Evolutionary conservation across 2,888 invertebrate species (phyloP).

Genomic region (Eremobia ochroleuca): DNA sequence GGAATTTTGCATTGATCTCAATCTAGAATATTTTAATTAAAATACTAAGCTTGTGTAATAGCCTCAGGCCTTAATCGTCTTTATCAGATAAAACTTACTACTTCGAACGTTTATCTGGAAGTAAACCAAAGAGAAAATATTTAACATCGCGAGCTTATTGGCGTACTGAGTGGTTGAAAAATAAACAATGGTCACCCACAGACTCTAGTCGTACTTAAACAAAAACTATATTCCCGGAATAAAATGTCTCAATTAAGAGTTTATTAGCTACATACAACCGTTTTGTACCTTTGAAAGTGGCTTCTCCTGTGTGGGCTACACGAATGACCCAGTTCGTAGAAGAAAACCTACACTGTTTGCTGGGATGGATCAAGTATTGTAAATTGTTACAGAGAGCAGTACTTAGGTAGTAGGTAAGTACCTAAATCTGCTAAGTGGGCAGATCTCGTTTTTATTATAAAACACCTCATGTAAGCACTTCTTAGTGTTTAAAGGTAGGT

Average conservation of each 20-base stretch:
- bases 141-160: background rate
- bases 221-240: background rate
- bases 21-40: conserved; percentile 19
- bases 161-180: background rate
- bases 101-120: conserved; percentile 1
- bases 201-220: background rate
- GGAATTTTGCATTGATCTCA: background rate
- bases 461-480: background rate
- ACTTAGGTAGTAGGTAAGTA: background rate
- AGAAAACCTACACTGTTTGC: background rate
- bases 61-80: conserved; percentile 1
- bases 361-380: background rate
- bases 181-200: background rate
- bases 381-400: background rate
- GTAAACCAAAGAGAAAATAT: conserved; percentile 15
- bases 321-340: background rate
- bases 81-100: conserved; percentile 3
- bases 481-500: background rate
- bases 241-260: background rate
- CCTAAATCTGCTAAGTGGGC: background rate
- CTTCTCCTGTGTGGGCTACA: background rate
- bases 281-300: background rate
- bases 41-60: conserved; percentile 4
- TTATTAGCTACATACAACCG: background rate
- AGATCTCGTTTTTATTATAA: background rate